Conservation (phyloP, 2,888 invertebrate genomes). For the Lycophotia porphyrea region DNA sequence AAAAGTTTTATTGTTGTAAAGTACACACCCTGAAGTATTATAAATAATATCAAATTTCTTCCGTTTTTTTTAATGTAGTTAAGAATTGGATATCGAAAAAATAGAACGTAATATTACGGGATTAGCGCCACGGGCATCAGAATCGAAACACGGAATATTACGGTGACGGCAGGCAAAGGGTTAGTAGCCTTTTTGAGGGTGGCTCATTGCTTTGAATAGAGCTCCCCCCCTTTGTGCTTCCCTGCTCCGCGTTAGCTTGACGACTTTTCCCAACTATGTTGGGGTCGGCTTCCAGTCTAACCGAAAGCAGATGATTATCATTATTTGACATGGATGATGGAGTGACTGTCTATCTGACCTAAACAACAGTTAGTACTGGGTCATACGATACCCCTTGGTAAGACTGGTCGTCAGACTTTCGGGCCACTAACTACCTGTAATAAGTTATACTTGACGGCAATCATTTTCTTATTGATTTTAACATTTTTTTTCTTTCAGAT, state of each 20-base stretch:
- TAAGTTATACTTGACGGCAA: neutral
- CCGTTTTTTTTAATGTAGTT: too few relatives aligned
- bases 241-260: neutral
- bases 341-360: neutral
- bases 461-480: neutral
- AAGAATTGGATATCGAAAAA: too few relatives aligned
- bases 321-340: neutral
- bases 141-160: too few relatives aligned
- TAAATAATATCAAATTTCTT: too few relatives aligned
- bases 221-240: neutral
- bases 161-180: too few relatives aligned
- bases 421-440: neutral
- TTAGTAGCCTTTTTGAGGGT: neutral
- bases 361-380: neutral
- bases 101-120: too few relatives aligned
- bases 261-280: neutral
- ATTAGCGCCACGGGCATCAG: too few relatives aligned
- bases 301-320: neutral
- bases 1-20: too few relatives aligned
- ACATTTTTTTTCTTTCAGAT: constrained; percentile 85
- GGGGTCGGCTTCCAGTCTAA: neutral
- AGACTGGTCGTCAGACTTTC: neutral
- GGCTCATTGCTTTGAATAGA: neutral
- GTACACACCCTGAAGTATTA: too few relatives aligned
- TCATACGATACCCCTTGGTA: neutral